Evolutionary conservation across 1,140 invertebrate species (phyloP).

Genomic region (Pachypeltis micranthus): DNA sequence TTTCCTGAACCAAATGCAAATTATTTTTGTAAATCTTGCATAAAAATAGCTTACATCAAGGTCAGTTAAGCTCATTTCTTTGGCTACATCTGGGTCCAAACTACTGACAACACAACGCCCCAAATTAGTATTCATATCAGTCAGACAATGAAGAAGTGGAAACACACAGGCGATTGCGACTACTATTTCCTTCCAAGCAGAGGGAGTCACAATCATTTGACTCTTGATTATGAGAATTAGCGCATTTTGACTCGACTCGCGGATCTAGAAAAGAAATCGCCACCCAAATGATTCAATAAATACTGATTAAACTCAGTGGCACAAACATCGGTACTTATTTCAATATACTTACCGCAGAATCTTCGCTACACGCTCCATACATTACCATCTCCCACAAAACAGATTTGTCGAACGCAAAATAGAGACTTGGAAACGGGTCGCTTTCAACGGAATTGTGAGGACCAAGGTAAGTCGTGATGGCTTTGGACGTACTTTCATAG

Average conservation of each 20-base stretch:
- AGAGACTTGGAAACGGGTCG: constrained; percentile 33
- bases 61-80: constrained; percentile 39
- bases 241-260: constrained; percentile 43
- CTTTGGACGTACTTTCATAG: background rate
- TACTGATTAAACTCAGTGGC: too few relatives aligned
- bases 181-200: constrained; percentile 44
- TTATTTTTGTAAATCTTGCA: too few relatives aligned
- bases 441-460: constrained; percentile 16
- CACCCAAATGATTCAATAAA: background rate
- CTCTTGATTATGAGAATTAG: constrained; percentile 47
- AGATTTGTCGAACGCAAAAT: constrained; percentile 41
- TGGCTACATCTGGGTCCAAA: constrained; percentile 45
- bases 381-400: constrained; percentile 50
- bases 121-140: constrained; percentile 34
- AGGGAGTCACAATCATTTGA: constrained; percentile 43
- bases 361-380: constrained; percentile 41
- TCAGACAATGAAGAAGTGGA: constrained; percentile 40
- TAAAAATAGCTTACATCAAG: constrained; percentile 35
- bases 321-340: background rate
- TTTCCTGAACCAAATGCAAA: too few relatives aligned
- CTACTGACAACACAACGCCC: constrained; percentile 47
- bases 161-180: constrained; percentile 43
- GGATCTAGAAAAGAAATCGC: constrained; percentile 37
- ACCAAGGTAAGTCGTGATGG: background rate
- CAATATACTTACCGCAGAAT: constrained; percentile 27